Evolutionary conservation across 1,140 invertebrate genomes (phyloP), one percentile per base, ranked within the genome.

Genomic region (Pseudomyrmex flavicornis): DNA sequence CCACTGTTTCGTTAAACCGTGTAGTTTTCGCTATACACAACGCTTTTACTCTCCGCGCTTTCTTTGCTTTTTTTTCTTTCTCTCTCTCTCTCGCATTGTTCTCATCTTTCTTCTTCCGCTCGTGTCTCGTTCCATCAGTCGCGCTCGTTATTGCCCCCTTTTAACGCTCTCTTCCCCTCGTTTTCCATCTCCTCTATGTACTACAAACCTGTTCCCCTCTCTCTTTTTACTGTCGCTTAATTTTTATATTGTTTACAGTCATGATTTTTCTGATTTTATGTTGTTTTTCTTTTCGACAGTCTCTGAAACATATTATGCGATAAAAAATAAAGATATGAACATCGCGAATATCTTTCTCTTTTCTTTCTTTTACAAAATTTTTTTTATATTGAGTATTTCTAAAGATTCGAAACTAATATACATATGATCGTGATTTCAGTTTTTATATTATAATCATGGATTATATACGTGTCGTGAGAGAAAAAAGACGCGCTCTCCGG

Each of bases 1-100:
- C 86, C 85, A 74, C 54, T 68, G 85, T 87, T 88, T 82, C 70
- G 82, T 84, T 84, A 85, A 87, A 87, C 50, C 74, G 48, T 82
- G 48, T 82, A 82, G 69, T 82, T 82, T 84, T 83, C 84, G 70
- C 80, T 70, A 44, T 87, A 69, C 85, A 84, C 73, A 56, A 79
- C 66, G 82, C 86, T 87, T 69, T 80, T 80, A 72, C 65, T 80
- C 76, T 80, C 54, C 44, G 2, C 44, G 54, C 76, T 79, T 70
- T 79, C 52, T 70, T 79, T 44, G 54, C 66, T 70, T 82, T 63
- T 73, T 72, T 80, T 80, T 26, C 48, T 72, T 52, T 74, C 58
- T 9, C 17, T 63, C 52, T 46, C 10, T 48, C 68, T 73, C 44
- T 85, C 20, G 66, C 65, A 75, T 13, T 63, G 20, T 15, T 58